These are phyloP conservation scores for Drosophila varians DNA, from an alignment of 1,140 invertebrate genomes.

Conservation along the genomic window DNA sequence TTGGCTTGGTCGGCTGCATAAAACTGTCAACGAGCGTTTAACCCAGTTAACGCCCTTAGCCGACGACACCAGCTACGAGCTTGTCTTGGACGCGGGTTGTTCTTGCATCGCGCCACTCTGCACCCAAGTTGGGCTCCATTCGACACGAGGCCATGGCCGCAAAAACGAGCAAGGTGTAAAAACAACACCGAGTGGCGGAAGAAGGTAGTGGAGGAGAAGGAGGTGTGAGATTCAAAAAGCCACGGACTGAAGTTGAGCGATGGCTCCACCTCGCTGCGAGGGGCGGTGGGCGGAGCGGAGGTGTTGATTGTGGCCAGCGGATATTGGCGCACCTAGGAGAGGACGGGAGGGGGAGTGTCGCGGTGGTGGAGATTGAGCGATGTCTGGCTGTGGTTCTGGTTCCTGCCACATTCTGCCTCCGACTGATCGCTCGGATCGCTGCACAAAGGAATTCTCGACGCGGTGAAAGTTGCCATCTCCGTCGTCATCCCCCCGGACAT, in stretches of 20 bases:
- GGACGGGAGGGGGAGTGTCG: neutral
- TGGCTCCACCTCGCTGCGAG: conserved; percentile 52
- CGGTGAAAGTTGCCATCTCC: conserved; percentile 72
- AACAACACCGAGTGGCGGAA: conserved; percentile 46
- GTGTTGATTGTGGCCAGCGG: conserved; percentile 69
- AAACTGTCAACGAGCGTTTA: conserved; percentile 78
- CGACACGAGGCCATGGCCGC: conserved; percentile 45
- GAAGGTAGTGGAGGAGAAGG: conserved; percentile 1
- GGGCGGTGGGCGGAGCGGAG: conserved; percentile 57
- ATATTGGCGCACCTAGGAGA: conserved; percentile 45
- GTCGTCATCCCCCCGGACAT: conserved; percentile 1
- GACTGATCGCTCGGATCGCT: conserved; percentile 14
- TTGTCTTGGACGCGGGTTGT: conserved; percentile 9
- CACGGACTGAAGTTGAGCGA: conserved; percentile 57
- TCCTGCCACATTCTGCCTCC: conserved; percentile 21
- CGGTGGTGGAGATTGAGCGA: conserved; percentile 53
- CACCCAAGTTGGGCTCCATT: conserved; percentile 51
- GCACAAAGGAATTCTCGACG: conserved; percentile 65
- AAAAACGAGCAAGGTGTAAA: conserved; percentile 70
- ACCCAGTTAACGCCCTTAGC: conserved; percentile 77
- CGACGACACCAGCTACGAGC: conserved; percentile 37
- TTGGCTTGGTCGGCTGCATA: conserved; percentile 51
- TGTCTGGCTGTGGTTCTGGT: conserved; percentile 52
- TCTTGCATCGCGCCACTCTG: conserved; percentile 10
- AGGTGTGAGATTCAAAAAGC: conserved; percentile 43